phyloP scores from a whole-genome alignment of 2,797 vertebrate genomes.

The Cuniculus paca region DNA sequence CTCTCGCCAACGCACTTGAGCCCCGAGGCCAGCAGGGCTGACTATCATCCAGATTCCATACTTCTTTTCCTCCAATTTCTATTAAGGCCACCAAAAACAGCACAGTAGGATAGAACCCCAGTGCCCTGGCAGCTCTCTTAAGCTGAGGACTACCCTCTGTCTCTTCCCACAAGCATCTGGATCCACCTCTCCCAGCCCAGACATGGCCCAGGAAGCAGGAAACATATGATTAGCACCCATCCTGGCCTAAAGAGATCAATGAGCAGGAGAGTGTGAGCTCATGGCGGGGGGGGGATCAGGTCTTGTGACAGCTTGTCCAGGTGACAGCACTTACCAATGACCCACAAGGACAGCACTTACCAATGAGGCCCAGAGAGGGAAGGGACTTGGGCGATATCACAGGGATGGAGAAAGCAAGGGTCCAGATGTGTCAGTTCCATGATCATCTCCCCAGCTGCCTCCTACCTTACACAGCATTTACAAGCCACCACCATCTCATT shows the following conservation, averaged over 20 bases:
- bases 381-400: neutral
- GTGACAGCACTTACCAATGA: neutral
- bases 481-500: neutral
- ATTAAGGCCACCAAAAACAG: neutral
- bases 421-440: neutral
- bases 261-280: neutral
- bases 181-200: neutral
- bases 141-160: neutral
- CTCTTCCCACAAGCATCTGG: too few species aligned
- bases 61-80: neutral
- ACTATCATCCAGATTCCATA: neutral
- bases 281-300: too few species aligned
- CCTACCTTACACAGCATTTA: neutral
- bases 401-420: neutral
- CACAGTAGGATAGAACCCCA: neutral
- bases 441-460: neutral
- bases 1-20: neutral
- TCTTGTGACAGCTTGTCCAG: neutral
- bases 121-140: neutral
- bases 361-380: neutral
- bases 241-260: neutral
- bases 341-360: neutral
- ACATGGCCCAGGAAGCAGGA: neutral
- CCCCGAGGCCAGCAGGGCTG: neutral
- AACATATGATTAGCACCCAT: neutral